phyloP scores from a whole-genome alignment of 1,140 invertebrate genomes.

The Caenorhabditis brenneri region DNA sequence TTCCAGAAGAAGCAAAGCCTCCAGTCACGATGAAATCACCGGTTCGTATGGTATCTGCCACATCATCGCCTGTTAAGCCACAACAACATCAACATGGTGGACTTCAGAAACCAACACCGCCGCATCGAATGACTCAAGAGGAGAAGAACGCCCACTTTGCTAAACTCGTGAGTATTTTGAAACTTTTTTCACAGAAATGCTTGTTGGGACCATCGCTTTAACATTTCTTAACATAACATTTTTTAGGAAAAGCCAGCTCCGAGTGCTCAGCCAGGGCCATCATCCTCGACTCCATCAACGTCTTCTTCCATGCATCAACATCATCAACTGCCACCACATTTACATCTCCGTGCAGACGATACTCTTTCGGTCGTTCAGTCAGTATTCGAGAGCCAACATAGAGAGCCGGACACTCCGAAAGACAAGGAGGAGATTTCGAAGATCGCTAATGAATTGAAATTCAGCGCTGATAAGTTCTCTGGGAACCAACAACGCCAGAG shows the following conservation, averaged over 20 bases:
- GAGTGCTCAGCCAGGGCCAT: too few relatives aligned
- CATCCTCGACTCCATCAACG: background rate
- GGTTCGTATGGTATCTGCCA: background rate
- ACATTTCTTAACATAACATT: background rate
- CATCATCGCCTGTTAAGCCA: background rate
- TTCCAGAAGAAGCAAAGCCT: too few relatives aligned
- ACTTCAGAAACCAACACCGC: background rate
- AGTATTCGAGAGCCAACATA: background rate
- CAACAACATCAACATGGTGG: too few relatives aligned
- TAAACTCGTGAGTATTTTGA: background rate
- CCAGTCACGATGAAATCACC: background rate
- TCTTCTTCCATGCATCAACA: background rate
- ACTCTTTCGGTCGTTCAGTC: background rate
- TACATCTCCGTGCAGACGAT: background rate
- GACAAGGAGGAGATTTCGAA: constrained; percentile 22
- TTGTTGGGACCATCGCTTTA: background rate
- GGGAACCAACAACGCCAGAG: background rate
- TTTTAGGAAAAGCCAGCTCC: background rate
- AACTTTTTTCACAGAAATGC: background rate
- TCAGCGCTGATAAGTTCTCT: background rate
- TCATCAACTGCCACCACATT: background rate
- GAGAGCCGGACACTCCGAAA: constrained; percentile 5
- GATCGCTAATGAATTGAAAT: background rate
- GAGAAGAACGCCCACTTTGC: constrained; percentile 10
- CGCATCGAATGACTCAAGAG: constrained; percentile 9